Base-by-base conservation (phyloP, 53 echinoderm and acorn worm species). In the Paelopatides confundens region DNA sequence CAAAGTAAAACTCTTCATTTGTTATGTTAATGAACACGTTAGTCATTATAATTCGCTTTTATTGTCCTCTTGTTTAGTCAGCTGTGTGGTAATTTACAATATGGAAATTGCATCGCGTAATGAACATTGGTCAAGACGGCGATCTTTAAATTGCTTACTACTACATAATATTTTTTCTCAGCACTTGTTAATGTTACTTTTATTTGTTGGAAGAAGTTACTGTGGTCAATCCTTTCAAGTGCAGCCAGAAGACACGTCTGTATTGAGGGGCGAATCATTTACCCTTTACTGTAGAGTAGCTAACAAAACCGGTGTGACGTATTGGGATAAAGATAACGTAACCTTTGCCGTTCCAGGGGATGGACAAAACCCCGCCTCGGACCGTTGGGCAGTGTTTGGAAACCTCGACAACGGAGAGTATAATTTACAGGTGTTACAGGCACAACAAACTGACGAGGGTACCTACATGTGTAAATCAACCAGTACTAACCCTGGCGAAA, bases 331-430 rank as follows among this genome's bases (percentile, higher is more conserved):
- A 66, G 90, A 96, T 82, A 90, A 86, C 28, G 53, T 4, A 0
- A 37, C 90, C 13, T 82, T 90, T 38, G 92, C 94, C 43, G 79
- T 79, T 0, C 79, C 79, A 3, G 79, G 79, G 10, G 79, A 79
- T 31, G 74, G 85, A 18, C 87, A 89, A 26, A 82, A 48, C 28
- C 79, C 49, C 40, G 65, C 47, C 4, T 43, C 82, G 13, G 64
- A 93, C 17, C 47, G 78, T n/a, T 93, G 91, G 94, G 96, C 94
- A 4, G 79, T 94, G 13, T 94, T 94, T 71, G 96, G 96, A 7
- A 87, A 96, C 69, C 47, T 65, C 10, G 68, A 87, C n/a, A 82
- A 32, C 0, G 96, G 96, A 1, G 96, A 96, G 86, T 96, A 90
- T 87, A 94, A 96, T 76, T 89, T 96, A 18, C 96, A 94, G 77